Percentiles rank a stretch among this genome's conserved stretches.
phyloP scores from a whole-genome alignment of 2,888 invertebrate species.

The Incurvaria masculella region DNA sequence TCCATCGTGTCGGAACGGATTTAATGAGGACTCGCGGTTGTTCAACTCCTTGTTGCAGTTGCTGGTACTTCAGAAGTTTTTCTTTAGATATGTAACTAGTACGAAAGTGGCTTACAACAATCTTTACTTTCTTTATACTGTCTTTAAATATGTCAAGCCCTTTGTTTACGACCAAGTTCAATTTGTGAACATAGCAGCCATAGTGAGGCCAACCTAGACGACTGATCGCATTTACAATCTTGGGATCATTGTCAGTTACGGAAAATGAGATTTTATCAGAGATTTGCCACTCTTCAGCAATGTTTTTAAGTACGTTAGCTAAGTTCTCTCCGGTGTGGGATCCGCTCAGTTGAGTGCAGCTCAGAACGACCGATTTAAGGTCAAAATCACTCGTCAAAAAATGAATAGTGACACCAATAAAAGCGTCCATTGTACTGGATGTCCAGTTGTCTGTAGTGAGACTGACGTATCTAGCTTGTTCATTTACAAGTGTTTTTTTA shows the following conservation, averaged over 20 bases:
- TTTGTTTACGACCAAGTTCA: conserved; percentile 14
- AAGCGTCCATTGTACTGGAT: conserved; percentile 20
- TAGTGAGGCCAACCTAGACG: conserved; percentile 16
- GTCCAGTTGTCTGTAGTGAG: conserved; percentile 25
- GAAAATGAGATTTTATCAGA: conserved; percentile 7
- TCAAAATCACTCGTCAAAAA: conserved; percentile 5
- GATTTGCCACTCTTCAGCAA: conserved; percentile 2
- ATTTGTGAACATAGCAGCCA: conserved; percentile 14
- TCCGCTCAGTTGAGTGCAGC: conserved; percentile 2
- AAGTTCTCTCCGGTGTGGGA: conserved; percentile 2
- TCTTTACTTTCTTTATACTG: conserved; percentile 12
- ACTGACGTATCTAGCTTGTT: conserved; percentile 13
- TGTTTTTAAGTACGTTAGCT: background rate
- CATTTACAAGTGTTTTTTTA: conserved; percentile 15
- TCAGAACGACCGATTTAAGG: background rate
- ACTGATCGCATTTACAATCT: conserved; percentile 14
- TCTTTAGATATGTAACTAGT: conserved; percentile 16
- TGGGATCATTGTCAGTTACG: conserved; percentile 8
- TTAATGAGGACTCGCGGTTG: conserved; percentile 2
- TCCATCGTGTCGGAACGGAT: conserved; percentile 9
- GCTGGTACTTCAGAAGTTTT: conserved; percentile 15
- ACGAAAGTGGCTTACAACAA: conserved; percentile 18
- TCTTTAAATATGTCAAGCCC: conserved; percentile 7
- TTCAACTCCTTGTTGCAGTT: conserved; percentile 1
- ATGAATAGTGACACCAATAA: conserved; percentile 15